Percentiles rank a stretch among this genome's conserved stretches.
Evolutionary conservation across 2,888 invertebrate species (phyloP).

Genomic region (Malacosoma neustria): DNA sequence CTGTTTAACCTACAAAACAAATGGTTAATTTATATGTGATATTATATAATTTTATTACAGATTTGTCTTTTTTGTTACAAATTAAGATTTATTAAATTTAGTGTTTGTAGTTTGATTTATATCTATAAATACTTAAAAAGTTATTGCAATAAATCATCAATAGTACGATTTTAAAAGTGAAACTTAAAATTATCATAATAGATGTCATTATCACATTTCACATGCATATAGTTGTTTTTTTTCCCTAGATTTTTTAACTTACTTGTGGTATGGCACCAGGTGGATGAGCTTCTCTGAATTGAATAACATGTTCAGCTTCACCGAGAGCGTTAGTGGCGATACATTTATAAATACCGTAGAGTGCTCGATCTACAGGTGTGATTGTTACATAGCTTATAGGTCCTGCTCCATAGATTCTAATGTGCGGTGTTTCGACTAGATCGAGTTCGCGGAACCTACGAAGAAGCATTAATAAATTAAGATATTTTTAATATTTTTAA

Average conservation of each 20-base stretch:
- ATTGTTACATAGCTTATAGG: conserved; percentile 83
- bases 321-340: conserved; percentile 87
- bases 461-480: conserved; percentile 5
- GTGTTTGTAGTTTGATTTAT: too few relatives aligned
- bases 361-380: conserved; percentile 77
- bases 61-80: too few relatives aligned
- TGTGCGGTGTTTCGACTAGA: conserved; percentile 71
- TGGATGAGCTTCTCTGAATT: conserved; percentile 81
- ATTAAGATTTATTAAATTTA: too few relatives aligned
- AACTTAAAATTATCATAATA: too few relatives aligned
- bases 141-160: too few relatives aligned
- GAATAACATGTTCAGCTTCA: conserved; percentile 77
- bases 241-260: too few relatives aligned
- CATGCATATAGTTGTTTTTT: too few relatives aligned
- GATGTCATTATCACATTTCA: too few relatives aligned
- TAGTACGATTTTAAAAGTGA: too few relatives aligned
- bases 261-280: conserved; percentile 78
- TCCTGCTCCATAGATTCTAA: conserved; percentile 78
- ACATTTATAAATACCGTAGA: conserved; percentile 87
- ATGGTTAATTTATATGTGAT: too few relatives aligned
- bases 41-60: too few relatives aligned
- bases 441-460: conserved; percentile 66
- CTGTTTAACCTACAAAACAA: conserved; percentile 73
- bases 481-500: not conserved
- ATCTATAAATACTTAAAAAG: too few relatives aligned